phyloP scores from a whole-genome alignment of 2,888 invertebrate species.

The Morpho helenor region DNA sequence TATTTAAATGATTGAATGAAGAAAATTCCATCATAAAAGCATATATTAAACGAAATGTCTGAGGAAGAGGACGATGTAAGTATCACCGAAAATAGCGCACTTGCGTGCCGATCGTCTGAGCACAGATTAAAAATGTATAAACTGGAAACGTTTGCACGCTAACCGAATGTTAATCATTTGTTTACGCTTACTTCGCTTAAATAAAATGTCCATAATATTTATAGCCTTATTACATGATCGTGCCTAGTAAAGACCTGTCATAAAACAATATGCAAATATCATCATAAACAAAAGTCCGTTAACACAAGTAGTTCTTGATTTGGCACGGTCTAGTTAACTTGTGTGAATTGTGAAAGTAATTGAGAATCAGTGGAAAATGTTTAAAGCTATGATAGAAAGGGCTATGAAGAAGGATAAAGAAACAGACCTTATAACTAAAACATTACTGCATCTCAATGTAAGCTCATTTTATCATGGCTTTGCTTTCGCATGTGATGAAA shows the following conservation, averaged over 20 bases:
- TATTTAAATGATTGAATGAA: background rate
- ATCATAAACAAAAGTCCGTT: slow-evolving; percentile 56
- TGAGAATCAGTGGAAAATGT: slow-evolving; percentile 43
- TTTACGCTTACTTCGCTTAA: slow-evolving; percentile 65
- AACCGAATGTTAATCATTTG: slow-evolving; percentile 58
- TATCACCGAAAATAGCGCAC: slow-evolving; percentile 36
- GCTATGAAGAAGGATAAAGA: slow-evolving; percentile 58
- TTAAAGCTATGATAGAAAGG: slow-evolving; percentile 66
- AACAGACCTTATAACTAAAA: slow-evolving; percentile 49
- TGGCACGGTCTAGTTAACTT: slow-evolving; percentile 57
- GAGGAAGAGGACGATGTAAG: slow-evolving; percentile 48
- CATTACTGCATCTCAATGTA: slow-evolving; percentile 62
- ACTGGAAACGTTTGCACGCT: slow-evolving; percentile 53
- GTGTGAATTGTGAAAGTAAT: slow-evolving; percentile 26
- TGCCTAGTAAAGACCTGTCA: slow-evolving; percentile 63
- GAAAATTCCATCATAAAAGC: no score
- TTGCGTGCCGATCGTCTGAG: slow-evolving; percentile 31
- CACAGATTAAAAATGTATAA: slow-evolving; percentile 43
- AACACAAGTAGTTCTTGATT: slow-evolving; percentile 57
- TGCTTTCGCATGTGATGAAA: slow-evolving; percentile 17
- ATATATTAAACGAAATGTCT: slow-evolving; percentile 12
- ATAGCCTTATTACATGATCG: slow-evolving; percentile 69
- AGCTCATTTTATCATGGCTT: slow-evolving; percentile 29
- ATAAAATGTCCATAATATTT: slow-evolving; percentile 64
- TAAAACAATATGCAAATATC: slow-evolving; percentile 66